Evolutionary conservation across 2,113 vertebrate species (phyloP), one percentile per base, ranked within the genome.

Genomic region (Crotalus tigris): DNA sequence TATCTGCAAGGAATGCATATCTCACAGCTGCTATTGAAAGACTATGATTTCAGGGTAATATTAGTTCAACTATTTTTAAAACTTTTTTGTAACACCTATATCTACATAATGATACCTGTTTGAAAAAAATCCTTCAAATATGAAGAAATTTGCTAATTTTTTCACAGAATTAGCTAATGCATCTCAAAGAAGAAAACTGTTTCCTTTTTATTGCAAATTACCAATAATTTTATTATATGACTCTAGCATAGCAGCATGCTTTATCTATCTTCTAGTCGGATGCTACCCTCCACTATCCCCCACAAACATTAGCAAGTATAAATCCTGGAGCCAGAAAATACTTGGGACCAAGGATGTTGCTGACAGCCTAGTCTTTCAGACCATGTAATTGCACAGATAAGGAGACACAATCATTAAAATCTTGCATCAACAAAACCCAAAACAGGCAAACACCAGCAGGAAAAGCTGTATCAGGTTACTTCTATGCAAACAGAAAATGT

Each of bases 401-500:
- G 9, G 91, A 95, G 89, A 90, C 95, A 92, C 75, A 91, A 94
- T 44, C 85, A 8, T 88, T 87, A 96, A 89, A 95, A 95, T 94
- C 94, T 96, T 95, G 95, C 51, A 95, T 95, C 95, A 92, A 93
- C 95, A 92, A 95, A 97, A 95, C 91, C 94, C 94, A 95, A 96
- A 96, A 59, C 94, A 98, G 97, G 96, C 90, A 93, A 97, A 96
- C n/a, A 98, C 96, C 95, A 92, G 91, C 91, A 95, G 97, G 96
- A 97, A 96, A 97, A 97, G 92, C 93, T 24, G 23, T 95, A 97
- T 96, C 96, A 94, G 95, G 90, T 98, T 97, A 97, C 97, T 94
- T 96, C 94, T 96, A 87, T 97, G 96, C 94, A 96, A 98, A 97
- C 96, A 98, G 96, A 97, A 97, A 94, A 95, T 96, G 97, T 96